Percentiles rank a stretch among this genome's conserved stretches.
These are phyloP conservation scores for Drosophila rhopaloa DNA, from an alignment of 1,140 invertebrate species.

Conservation along the genomic window DNA sequence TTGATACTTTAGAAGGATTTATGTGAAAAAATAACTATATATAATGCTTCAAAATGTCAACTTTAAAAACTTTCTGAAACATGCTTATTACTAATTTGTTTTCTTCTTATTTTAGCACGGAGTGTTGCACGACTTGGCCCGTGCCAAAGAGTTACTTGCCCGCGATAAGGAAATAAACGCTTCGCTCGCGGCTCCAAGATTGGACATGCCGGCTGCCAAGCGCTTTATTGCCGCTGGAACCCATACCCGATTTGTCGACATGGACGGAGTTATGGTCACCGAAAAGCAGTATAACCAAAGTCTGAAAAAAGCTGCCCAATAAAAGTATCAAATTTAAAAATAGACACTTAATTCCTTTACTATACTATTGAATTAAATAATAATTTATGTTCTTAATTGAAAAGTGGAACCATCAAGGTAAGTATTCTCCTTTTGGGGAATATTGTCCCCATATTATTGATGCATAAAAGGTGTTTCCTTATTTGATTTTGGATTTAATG, in stretches of 20 bases:
- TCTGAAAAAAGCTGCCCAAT: neutral
- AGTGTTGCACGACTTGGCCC: constrained; percentile 50
- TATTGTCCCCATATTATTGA: too few species aligned
- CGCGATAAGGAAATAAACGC: constrained; percentile 55
- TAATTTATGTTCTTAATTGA: too few species aligned
- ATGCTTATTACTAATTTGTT: neutral
- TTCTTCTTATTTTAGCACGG: constrained; percentile 25
- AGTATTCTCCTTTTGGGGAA: too few species aligned
- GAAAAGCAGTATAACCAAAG: constrained; percentile 44
- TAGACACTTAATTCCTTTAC: neutral
- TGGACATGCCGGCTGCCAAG: constrained; percentile 53
- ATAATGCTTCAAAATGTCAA: too few species aligned
- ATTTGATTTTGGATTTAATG: too few species aligned
- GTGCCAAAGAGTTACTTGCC: constrained; percentile 54
- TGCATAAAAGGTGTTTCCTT: too few species aligned
- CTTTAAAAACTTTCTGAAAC: too few species aligned
- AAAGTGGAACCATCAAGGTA: too few species aligned
- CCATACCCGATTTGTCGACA: constrained; percentile 54
- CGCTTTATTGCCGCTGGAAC: constrained; percentile 57
- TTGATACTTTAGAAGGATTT: too few species aligned
- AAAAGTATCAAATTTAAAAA: neutral
- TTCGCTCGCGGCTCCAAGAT: constrained; percentile 32
- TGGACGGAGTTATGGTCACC: constrained; percentile 53
- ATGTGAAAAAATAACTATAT: too few species aligned
- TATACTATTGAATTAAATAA: neutral